Conservation (phyloP, 2,888 invertebrate species). For the Polymixis lichenea region DNA sequence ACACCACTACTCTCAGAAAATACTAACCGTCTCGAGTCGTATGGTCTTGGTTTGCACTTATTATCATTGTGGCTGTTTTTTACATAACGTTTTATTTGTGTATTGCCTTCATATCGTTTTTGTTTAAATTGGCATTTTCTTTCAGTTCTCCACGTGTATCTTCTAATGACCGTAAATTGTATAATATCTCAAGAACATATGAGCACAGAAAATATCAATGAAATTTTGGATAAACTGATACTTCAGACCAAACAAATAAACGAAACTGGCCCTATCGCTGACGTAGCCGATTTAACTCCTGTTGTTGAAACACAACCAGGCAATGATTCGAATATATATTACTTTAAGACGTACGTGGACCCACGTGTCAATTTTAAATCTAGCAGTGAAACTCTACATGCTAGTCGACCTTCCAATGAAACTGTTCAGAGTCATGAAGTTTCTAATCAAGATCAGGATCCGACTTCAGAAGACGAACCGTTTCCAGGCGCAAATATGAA, state of each 20-base stretch:
- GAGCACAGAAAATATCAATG: conserved; percentile 63
- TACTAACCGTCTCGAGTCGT: neutral
- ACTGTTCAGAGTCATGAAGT: conserved; percentile 34
- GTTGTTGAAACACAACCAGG: conserved; percentile 34
- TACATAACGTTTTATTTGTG: neutral
- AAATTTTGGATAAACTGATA: conserved; percentile 68
- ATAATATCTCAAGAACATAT: conserved; percentile 29
- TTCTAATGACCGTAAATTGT: conserved; percentile 27
- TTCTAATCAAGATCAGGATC: conserved; percentile 9
- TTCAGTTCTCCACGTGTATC: conserved; percentile 46
- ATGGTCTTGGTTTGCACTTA: neutral
- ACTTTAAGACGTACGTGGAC: conserved; percentile 58
- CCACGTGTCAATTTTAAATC: conserved; percentile 44
- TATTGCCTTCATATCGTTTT: neutral
- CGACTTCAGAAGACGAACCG: conserved; percentile 31
- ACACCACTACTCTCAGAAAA: neutral
- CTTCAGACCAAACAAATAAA: conserved; percentile 53
- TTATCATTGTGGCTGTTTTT: neutral
- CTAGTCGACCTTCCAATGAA: conserved; percentile 22
- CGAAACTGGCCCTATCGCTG: conserved; percentile 29
- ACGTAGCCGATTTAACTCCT: conserved; percentile 33
- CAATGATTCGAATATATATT: conserved; percentile 71
- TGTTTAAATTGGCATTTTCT: conserved; percentile 1
- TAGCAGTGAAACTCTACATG: conserved; percentile 29
- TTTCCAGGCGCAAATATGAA: conserved; percentile 28